A percentile compares a stretch with the other conserved stretches of the same genome.
These are phyloP conservation scores for Cordilura impudica DNA, from an alignment of 2,888 invertebrate genomes.

Conservation along the genomic window DNA sequence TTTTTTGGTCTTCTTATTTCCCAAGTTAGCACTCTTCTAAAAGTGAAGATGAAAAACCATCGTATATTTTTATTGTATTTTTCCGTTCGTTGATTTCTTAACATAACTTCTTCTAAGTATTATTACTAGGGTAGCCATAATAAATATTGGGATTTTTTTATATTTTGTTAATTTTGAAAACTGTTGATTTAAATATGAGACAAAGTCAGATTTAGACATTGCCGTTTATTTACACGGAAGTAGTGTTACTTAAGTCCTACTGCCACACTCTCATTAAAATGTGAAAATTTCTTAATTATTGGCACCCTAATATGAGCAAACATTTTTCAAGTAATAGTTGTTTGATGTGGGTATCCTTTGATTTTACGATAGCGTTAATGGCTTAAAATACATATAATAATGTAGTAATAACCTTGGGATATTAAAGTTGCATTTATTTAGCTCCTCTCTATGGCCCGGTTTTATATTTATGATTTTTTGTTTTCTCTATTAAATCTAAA, in stretches of 20 bases:
- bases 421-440: constrained; percentile 1
- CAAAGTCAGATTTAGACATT: too few species aligned
- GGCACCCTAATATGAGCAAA: not conserved
- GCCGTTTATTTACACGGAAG: too few species aligned
- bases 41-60: constrained; percentile 32
- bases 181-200: too few species aligned
- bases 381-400: constrained; percentile 28
- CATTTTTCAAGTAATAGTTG: not conserved
- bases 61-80: not conserved
- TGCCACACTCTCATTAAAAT: too few species aligned
- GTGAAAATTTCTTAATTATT: not conserved
- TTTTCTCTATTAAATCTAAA: not conserved
- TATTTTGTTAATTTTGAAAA: too few species aligned
- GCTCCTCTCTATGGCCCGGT: not conserved
- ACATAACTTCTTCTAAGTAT: too few species aligned
- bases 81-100: not conserved
- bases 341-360: constrained; percentile 24
- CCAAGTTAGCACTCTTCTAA: constrained; percentile 13
- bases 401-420: constrained; percentile 13
- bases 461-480: not conserved
- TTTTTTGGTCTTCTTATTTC: constrained; percentile 13
- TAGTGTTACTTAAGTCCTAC: too few species aligned
- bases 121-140: too few species aligned
- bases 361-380: constrained; percentile 46
- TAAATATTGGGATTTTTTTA: too few species aligned